Evolutionary conservation across 1,140 invertebrate species (phyloP), one percentile per base, ranked within the genome.

Genomic region (Macrotrachela quadricornifera): DNA sequence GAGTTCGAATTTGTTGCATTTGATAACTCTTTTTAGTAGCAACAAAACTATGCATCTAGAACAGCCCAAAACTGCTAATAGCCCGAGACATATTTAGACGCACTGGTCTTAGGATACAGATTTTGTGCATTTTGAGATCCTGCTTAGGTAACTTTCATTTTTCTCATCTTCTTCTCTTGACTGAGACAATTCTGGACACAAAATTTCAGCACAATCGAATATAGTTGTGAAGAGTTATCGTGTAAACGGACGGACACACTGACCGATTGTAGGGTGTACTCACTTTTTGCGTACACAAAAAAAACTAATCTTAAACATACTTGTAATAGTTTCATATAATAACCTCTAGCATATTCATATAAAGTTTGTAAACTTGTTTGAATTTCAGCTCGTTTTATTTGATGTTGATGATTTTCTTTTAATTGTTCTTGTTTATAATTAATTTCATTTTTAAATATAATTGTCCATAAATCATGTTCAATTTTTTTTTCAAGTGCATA

Each of bases 371-470:
- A 37, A 36, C 44, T 46, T 10, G 51, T 15, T 40, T 53, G 51
- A 11, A 30, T 18, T 40, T 53, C 51, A 4, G 44, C 10, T 37
- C 46, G 46, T 45, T 51, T 51, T 4, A 2, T 30, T 30, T 45
- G 42, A 10, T 10, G 11, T 6, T 11, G 30, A 6, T 18, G 30
- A 10, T 42, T 43, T 14, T 53, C 45, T 53, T 53, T 53, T 40
- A 53, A 47, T 16, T 53, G 45, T 17, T n/a, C 10, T 40, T 53
- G 51, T 42, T 46, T 46, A 17, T 46, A 47, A 36, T 17, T 53
- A 40, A 53, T 53, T 42, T 53, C 44, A 17, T 46, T 53, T 44
- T 53, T 53, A 36, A 53, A 53, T 6, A 53, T 44, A 16, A 53
- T 42, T 18, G 46, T 53, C 51, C 51, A 53, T 14, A 53, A 18